A percentile compares a stretch with the other conserved stretches of the same genome.
Evolutionary conservation across 2,113 vertebrate genomes (phyloP).

Genomic region (Centropus unirufus): DNA sequence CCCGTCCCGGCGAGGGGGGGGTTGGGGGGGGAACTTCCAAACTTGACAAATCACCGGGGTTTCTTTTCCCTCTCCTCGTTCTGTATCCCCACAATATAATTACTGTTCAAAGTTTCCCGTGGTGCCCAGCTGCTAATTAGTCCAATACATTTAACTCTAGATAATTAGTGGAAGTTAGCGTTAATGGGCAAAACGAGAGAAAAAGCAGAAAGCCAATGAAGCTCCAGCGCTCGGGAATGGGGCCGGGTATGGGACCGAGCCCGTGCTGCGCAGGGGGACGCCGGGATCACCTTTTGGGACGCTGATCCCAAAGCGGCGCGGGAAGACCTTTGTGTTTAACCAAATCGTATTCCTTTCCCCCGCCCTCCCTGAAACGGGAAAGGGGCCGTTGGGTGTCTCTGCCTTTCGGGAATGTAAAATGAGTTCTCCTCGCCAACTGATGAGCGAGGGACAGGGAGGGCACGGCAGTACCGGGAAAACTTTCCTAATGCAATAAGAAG

Average conservation of each 20-base stretch:
- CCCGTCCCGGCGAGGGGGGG: background rate
- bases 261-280: too few species aligned
- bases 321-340: background rate
- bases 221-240: background rate
- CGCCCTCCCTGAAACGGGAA: background rate
- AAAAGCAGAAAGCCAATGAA: background rate
- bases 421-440: background rate
- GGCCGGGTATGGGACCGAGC: background rate
- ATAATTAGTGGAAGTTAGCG: slow-evolving; percentile 44
- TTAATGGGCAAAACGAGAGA: background rate
- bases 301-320: background rate
- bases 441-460: background rate
- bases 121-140: slow-evolving; percentile 58
- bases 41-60: background rate
- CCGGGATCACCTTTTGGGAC: background rate
- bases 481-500: background rate
- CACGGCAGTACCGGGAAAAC: background rate
- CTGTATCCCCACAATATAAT: background rate
- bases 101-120: slow-evolving; percentile 53
- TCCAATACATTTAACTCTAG: slow-evolving; percentile 27
- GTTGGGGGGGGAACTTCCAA: background rate
- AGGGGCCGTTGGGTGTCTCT: background rate
- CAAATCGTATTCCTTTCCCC: background rate
- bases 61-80: background rate
- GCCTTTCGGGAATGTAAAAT: background rate